Base-by-base conservation (phyloP, 2,888 invertebrate genomes). In the Glomeris marginata region DNA sequence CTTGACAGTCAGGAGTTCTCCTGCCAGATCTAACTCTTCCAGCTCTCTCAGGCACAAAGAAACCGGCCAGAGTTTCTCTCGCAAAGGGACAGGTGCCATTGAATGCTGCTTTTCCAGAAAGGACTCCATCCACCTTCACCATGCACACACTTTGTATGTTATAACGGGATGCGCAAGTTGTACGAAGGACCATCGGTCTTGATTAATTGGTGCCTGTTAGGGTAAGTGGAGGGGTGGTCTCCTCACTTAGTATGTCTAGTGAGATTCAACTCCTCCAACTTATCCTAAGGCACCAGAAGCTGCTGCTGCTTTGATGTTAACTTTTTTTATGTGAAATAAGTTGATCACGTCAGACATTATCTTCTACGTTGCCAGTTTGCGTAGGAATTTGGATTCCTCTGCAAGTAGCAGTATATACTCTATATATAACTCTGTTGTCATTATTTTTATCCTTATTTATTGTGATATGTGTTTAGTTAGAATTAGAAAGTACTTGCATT, bases 221-320 rank as follows among this genome's bases (percentile, higher is more conserved):
- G 63, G 64, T 70, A 75, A 74, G 76, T 75, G 75, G 76, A 76
- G 75, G 69, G 74, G 75, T 75, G 69, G 75, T 74, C 73, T 75
- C 74, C 73, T 70, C 75, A 74, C 74, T 75, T 73, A 68, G 69
- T 61, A 64, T 51, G 40, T 48, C 47, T 71, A 77, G 75, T 77
- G 78, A 78, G 78, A 78, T 78, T 78, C 78, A 77, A 77, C 77
- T 78, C 77, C 78, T 78, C 77, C 77, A 77, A 77, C 77, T 78
- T 77, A 76, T 73, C 72, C 70, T 73, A 66, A 64, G 64, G 60
- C 59, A 51, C 45, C 42, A 42, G 18, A 41, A 33, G 36, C 28
- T 16, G 37, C 47, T 18, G 16, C 22, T 18, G 22, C 15, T 22
- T 47, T 15, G 40, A 33, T 47, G 37, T 21, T n/a, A n/a, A 38